A percentile compares a stretch with the other conserved stretches of the same genome.
Evolutionary conservation across 2,888 invertebrate species (phyloP).

Genomic region (Odontomyia ornata): DNA sequence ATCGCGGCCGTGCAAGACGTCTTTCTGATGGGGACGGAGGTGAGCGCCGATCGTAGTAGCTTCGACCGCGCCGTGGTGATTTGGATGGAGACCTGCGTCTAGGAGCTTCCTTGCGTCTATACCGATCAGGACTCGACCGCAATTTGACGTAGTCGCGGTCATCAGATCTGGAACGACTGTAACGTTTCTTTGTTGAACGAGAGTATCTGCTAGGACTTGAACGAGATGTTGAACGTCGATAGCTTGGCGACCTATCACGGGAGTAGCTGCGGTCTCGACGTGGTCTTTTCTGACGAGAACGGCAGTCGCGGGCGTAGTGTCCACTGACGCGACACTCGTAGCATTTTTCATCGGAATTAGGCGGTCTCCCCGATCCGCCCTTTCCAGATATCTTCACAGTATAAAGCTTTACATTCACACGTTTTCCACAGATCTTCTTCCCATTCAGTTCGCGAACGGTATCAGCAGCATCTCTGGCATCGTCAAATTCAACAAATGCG

Average conservation of each 20-base stretch:
- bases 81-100: slow-evolving; percentile 17
- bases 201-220: not conserved
- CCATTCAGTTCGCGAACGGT: slow-evolving; percentile 76
- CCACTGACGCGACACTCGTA: slow-evolving; percentile 95
- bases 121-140: not conserved
- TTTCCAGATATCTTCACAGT: slow-evolving; percentile 71
- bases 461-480: slow-evolving; percentile 83
- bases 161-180: slow-evolving; percentile 23
- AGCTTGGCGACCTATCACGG: not conserved
- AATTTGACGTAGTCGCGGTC: not conserved
- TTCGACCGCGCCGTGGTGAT: slow-evolving; percentile 17
- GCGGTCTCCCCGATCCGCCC: slow-evolving; percentile 67
- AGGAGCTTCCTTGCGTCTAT: slow-evolving; percentile 10
- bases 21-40: slow-evolving; percentile 5
- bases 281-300: slow-evolving; percentile 54
- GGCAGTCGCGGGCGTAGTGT: slow-evolving; percentile 92
- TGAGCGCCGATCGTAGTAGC: not conserved
- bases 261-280: not conserved
- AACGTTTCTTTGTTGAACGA: not conserved
- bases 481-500: slow-evolving; percentile 90
- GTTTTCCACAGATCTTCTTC: slow-evolving; percentile 74
- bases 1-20: slow-evolving; percentile 3
- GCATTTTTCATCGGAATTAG: slow-evolving; percentile 90
- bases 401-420: slow-evolving; percentile 87
- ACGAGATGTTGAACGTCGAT: not conserved